A percentile compares a stretch with the other conserved stretches of the same genome.
These are phyloP conservation scores for Apodemus sylvaticus DNA, from an alignment of 2,113 vertebrate genomes.

Conservation along the genomic window DNA sequence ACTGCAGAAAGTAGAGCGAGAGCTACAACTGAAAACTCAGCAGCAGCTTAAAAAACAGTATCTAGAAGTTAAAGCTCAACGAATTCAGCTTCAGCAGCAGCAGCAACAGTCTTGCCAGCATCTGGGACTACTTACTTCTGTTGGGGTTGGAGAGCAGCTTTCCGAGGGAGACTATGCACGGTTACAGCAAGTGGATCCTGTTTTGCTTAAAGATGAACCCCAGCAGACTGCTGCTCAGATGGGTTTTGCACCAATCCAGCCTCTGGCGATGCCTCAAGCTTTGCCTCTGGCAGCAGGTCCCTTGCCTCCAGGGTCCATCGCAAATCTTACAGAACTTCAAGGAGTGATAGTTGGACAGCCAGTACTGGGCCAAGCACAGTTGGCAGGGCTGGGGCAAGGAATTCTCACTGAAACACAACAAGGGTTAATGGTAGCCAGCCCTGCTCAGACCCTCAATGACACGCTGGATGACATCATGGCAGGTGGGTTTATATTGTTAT, in stretches of 20 bases:
- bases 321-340: constrained; percentile 97
- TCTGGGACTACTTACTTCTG: constrained; percentile 90
- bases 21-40: constrained; percentile 99
- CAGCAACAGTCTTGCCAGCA: constrained; percentile 91
- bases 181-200: constrained; percentile 96
- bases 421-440: constrained; percentile 96
- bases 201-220: constrained; percentile 92
- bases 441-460: constrained; percentile 98
- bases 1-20: constrained; percentile 98
- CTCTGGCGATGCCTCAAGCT: constrained; percentile 92
- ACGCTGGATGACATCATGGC: constrained; percentile 99
- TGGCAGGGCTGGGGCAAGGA: constrained; percentile 94
- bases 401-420: constrained; percentile 96
- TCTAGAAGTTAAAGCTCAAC: constrained; percentile 98
- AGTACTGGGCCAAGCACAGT: constrained; percentile 91
- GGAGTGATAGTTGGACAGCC: constrained; percentile 97
- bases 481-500: constrained; percentile 90
- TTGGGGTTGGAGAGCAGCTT: constrained; percentile 93
- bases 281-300: constrained; percentile 89
- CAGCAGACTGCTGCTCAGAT: constrained; percentile 90
- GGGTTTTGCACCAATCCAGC: constrained; percentile 96
- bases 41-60: constrained; percentile 99
- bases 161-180: constrained; percentile 94
- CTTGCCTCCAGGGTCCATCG: constrained; percentile 91
- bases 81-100: constrained; percentile 91